phyloP scores from a whole-genome alignment of 2,888 invertebrate genomes.

The Nephrotoma flavescens region DNA sequence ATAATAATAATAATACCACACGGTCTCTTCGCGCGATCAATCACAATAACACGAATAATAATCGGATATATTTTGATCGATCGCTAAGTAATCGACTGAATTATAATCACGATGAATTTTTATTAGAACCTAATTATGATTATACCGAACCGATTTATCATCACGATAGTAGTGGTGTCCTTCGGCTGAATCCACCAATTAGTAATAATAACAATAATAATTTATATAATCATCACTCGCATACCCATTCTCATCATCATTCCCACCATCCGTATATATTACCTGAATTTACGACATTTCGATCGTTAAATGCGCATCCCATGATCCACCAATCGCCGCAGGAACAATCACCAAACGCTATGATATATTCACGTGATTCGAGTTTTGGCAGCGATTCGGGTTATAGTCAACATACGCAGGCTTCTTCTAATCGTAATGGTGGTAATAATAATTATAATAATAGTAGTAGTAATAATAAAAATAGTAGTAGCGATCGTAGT shows the following conservation, averaged over 20 bases:
- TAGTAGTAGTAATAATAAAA: constrained; percentile 9
- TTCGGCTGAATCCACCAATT: neutral
- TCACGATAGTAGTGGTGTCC: neutral
- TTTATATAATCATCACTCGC: constrained; percentile 19
- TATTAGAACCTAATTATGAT: constrained; percentile 25
- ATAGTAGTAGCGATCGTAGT: constrained; percentile 7
- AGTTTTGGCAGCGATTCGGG: constrained; percentile 76
- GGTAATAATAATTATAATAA: constrained; percentile 5
- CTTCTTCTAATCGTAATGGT: constrained; percentile 23
- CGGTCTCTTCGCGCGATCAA: neutral
- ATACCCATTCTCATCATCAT: constrained; percentile 6
- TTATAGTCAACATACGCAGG: constrained; percentile 51
- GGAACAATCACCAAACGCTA: constrained; percentile 10
- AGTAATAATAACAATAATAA: neutral
- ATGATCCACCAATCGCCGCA: constrained; percentile 6
- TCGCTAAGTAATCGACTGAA: neutral
- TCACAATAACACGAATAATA: constrained; percentile 13
- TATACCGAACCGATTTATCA: constrained; percentile 55
- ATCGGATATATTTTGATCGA: constrained; percentile 8
- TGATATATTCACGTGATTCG: constrained; percentile 54
- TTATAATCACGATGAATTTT: constrained; percentile 21
- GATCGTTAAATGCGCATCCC: constrained; percentile 11
- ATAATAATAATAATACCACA: neutral
- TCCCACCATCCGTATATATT: constrained; percentile 34
- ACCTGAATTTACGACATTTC: constrained; percentile 11